Evolutionary conservation across 2,888 invertebrate species (phyloP), one percentile per base, ranked within the genome.

Genomic region (Troides oblongomaculatus): DNA sequence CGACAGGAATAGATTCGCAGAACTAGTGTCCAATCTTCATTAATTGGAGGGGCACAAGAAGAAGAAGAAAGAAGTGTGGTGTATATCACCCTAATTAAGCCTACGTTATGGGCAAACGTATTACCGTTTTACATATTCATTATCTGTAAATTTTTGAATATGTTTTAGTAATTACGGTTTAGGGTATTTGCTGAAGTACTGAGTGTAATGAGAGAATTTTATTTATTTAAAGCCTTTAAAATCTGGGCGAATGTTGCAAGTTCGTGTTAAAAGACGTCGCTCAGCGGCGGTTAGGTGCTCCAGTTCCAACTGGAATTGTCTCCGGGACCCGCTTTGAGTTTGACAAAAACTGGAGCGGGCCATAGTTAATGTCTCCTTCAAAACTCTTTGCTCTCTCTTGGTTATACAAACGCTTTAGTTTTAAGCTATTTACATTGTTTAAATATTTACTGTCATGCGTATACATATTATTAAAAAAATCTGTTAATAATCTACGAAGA

Each of bases 141-240:
- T 50, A 50, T 50, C 57, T 8, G 18, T 21, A 18, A 62, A 50
- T 64, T 56, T 56, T 56, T 39, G 5, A 68, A 72, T 64, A 71
- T 64, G 69, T 68, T 66, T 70, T 70, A 63, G 70, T 71, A 67
- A 72, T 72, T 67, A 71, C 56, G 18, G n/a, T 18, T 61, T 53
- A 59, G 64, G 60, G 68, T 64, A 61, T n/a, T 59, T 61, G 10
- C 30, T 61, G 36, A 46, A 64, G 72, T 68, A 74, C 72, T 71
- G 68, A 46, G 66, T 63, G 66, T 76, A 75, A 76, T 70, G 74
- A 72, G 74, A 69, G 76, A 74, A 76, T 75, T 75, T 74, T 74
- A 74, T 78, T 76, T 77, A 76, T 76, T 75, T 75, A 77, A 76
- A 72, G 71, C 68, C 72, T 74, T 72, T 72, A 70, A 74, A 73